These are phyloP conservation scores for Gasteruption jaculator DNA, from an alignment of 2,888 invertebrate species.

Conservation along the genomic window DNA sequence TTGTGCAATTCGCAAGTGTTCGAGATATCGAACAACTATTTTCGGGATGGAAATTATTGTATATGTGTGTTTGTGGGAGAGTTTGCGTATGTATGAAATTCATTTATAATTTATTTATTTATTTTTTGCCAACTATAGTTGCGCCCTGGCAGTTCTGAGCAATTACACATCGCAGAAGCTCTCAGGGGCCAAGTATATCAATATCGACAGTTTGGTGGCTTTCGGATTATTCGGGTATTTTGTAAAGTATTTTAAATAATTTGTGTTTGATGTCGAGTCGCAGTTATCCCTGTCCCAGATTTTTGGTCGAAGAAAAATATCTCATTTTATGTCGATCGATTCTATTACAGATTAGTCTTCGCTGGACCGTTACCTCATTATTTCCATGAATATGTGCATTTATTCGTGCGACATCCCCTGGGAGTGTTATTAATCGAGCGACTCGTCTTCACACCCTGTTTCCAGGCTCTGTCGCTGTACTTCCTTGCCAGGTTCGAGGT, in stretches of 20 bases:
- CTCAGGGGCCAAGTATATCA: conserved; percentile 61
- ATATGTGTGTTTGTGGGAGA: no score
- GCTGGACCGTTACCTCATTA: conserved; percentile 77
- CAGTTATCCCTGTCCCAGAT: no score
- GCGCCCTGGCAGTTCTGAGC: conserved; percentile 65
- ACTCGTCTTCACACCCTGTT: conserved; percentile 66
- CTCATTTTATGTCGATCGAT: conserved; percentile 6
- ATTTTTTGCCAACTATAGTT: conserved; percentile 1
- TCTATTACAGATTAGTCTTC: conserved; percentile 63
- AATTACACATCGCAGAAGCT: conserved; percentile 71
- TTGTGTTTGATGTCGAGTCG: no score
- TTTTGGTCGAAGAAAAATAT: not conserved
- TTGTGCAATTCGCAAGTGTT: no score
- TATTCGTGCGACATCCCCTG: conserved; percentile 32
- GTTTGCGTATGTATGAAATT: no score
- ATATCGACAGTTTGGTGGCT: conserved; percentile 65
- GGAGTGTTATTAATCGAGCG: conserved; percentile 64
- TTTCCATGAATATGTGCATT: conserved; percentile 59
- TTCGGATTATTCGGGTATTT: conserved; percentile 72
- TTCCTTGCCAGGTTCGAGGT: conserved; percentile 70
- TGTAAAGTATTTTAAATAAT: conserved; percentile 11
- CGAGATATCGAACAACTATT: no score
- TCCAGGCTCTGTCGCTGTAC: conserved; percentile 71
- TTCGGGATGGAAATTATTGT: no score
- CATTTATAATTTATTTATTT: no score